phyloP scores from a whole-genome alignment of 1,140 invertebrate genomes.

The Trachymyrmex cornetzi region DNA sequence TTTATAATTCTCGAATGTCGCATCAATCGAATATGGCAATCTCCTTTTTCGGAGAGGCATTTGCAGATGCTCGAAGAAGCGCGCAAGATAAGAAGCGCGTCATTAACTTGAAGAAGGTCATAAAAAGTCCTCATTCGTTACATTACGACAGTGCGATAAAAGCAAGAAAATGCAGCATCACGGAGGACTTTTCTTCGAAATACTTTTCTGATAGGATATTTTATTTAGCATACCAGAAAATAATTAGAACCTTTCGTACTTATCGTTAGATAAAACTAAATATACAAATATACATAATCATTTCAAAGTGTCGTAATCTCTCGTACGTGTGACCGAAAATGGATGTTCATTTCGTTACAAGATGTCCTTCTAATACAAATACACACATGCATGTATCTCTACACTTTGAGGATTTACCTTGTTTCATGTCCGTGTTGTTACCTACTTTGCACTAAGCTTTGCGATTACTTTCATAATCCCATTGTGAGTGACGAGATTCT shows the following conservation, averaged over 20 bases:
- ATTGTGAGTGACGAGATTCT: conserved; percentile 24
- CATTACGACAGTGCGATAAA: conserved; percentile 40
- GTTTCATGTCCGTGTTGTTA: conserved; percentile 18
- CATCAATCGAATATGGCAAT: conserved; percentile 6
- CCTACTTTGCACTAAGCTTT: background rate
- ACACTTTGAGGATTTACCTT: background rate
- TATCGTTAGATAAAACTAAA: background rate
- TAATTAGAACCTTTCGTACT: background rate
- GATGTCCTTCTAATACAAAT: background rate
- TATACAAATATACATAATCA: background rate
- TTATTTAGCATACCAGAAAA: background rate
- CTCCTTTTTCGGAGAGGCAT: conserved; percentile 29
- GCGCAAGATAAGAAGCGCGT: conserved; percentile 30
- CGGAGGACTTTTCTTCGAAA: conserved; percentile 44
- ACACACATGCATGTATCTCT: background rate
- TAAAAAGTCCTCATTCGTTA: conserved; percentile 72
- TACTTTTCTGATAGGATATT: conserved; percentile 20
- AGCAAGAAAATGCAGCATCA: conserved; percentile 74
- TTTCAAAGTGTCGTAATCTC: background rate
- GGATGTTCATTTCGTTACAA: conserved; percentile 13
- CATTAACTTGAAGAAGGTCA: conserved; percentile 74
- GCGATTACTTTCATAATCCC: conserved; percentile 23
- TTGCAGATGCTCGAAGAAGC: conserved; percentile 21
- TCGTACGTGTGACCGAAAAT: background rate
- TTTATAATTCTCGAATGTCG: background rate